Percentiles rank a stretch among this genome's conserved stretches.
These are phyloP conservation scores for Nebria brevicollis DNA, from an alignment of 2,888 invertebrate genomes.

Conservation along the genomic window DNA sequence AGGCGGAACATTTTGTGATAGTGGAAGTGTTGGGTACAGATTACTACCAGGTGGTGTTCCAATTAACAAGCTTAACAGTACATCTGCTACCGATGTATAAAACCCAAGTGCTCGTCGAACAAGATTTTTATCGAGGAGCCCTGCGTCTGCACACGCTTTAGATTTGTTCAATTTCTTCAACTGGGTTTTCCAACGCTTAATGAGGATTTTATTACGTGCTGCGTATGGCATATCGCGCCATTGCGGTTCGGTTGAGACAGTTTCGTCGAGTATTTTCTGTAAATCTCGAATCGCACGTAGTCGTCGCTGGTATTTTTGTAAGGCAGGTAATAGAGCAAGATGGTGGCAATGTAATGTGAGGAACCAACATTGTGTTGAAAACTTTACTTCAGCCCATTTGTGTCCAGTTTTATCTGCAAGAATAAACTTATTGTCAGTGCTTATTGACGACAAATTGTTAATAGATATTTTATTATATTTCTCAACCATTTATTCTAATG, in stretches of 20 bases:
- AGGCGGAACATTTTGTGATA: constrained; percentile 71
- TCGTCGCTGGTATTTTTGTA: constrained; percentile 84
- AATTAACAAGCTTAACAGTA: constrained; percentile 75
- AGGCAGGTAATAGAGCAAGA: constrained; percentile 87
- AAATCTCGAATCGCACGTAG: constrained; percentile 83
- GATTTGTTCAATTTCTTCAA: constrained; percentile 81
- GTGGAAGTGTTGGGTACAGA: constrained; percentile 66
- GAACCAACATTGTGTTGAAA: constrained; percentile 98
- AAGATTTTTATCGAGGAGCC: constrained; percentile 84
- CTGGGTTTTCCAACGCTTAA: constrained; percentile 89
- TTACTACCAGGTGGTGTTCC: constrained; percentile 65
- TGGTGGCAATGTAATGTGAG: constrained; percentile 95
- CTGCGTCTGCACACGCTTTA: constrained; percentile 92
- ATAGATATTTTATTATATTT: not conserved
- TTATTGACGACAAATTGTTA: not conserved
- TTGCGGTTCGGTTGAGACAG: constrained; percentile 81
- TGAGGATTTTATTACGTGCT: constrained; percentile 81
- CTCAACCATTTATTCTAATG: not conserved
- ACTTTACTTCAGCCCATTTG: constrained; percentile 83
- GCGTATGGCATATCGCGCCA: constrained; percentile 84
- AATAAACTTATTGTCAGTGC: constrained; percentile 13
- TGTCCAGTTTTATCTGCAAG: constrained; percentile 65
- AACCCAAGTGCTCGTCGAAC: constrained; percentile 86
- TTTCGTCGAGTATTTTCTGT: constrained; percentile 87
- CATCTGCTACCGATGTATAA: constrained; percentile 86